Percentiles rank a stretch among this genome's conserved stretches.
Evolutionary conservation across 2,888 invertebrate genomes (phyloP).

Genomic region (Mechanitis mazaeus): DNA sequence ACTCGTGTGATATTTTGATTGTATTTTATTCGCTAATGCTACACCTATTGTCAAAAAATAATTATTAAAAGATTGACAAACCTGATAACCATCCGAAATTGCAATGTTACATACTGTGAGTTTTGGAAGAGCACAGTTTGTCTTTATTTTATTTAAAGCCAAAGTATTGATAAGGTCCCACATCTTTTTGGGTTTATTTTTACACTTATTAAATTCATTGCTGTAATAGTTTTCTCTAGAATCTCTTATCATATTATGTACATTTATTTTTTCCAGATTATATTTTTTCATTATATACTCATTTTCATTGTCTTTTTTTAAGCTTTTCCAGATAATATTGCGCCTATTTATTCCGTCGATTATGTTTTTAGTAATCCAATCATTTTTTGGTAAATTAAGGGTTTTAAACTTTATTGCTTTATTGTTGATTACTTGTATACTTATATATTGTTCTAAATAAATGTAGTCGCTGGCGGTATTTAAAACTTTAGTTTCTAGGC

Average conservation of each 20-base stretch:
- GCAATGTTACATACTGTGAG: no score
- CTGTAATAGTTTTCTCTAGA: no score
- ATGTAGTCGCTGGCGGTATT: neutral
- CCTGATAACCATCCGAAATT: no score
- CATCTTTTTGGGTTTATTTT: no score
- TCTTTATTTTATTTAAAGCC: no score
- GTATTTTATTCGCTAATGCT: neutral
- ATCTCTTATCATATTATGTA: no score
- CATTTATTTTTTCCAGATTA: no score
- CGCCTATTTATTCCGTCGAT: slow-evolving; percentile 16
- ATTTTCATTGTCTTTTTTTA: slow-evolving; percentile 12
- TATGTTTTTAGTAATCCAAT: no score
- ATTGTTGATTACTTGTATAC: neutral
- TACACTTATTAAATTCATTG: no score
- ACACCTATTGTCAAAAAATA: no score
- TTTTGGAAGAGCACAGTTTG: neutral
- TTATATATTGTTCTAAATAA: slow-evolving; percentile 10
- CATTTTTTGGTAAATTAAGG: slow-evolving; percentile 12
- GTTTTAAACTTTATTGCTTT: slow-evolving; percentile 19
- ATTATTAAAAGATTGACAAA: no score
- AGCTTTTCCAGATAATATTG: slow-evolving; percentile 13
- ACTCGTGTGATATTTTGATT: neutral
- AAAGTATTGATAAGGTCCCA: no score
- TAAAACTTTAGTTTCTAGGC: neutral
- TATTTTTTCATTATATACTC: neutral